Percentiles rank a stretch among this genome's conserved stretches.
Conservation (phyloP, 2,797 vertebrate species). For the Danio jaintianensis region DNA sequence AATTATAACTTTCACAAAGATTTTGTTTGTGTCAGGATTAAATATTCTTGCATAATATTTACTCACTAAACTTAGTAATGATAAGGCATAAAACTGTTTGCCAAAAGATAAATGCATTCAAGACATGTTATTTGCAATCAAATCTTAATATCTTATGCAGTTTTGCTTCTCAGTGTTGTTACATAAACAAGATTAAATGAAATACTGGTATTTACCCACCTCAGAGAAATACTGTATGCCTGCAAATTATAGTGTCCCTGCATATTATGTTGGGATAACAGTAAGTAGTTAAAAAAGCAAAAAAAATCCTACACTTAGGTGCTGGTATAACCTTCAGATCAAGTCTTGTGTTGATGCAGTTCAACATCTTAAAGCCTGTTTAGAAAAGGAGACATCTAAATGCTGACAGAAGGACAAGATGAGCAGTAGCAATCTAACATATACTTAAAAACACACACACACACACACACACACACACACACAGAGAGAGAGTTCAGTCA, state of each 20-base stretch:
- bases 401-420: constrained; percentile 8
- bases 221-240: too few relatives aligned
- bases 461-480: too few relatives aligned
- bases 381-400: constrained; percentile 26
- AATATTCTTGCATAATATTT: background rate
- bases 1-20: too few relatives aligned
- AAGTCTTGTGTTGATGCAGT: too few relatives aligned
- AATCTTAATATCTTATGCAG: background rate
- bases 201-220: background rate
- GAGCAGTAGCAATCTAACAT: constrained; percentile 2
- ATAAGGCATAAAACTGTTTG: too few relatives aligned
- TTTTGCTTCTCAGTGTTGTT: background rate
- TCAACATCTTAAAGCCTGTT: too few relatives aligned
- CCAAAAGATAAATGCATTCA: background rate
- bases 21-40: too few relatives aligned
- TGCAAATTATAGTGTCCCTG: background rate
- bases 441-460: too few relatives aligned
- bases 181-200: background rate
- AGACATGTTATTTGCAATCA: background rate
- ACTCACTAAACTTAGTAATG: background rate
- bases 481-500: constrained; percentile 38
- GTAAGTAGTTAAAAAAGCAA: too few relatives aligned
- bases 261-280: background rate
- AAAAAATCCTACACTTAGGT: too few relatives aligned
- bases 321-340: too few relatives aligned